Base-by-base conservation (phyloP, 2,888 invertebrate genomes). In the Apamea monoglypha region DNA sequence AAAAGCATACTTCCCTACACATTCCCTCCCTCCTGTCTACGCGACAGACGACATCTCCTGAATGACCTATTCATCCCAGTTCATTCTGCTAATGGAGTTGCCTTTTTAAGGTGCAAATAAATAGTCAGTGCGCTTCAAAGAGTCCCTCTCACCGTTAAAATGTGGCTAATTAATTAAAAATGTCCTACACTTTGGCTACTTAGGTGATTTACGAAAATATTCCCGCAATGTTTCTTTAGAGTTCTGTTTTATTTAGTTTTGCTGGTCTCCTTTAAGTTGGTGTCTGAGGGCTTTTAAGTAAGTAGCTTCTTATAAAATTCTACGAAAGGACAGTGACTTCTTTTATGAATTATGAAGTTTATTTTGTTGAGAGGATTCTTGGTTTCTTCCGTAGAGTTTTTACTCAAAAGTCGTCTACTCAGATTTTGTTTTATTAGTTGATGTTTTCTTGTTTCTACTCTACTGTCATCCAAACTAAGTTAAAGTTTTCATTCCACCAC, bases 61-160 rank as follows among this genome's bases (percentile, higher is more conserved):
- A 96, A 96, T 95, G 94, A 94, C 94, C 95, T 92, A 94, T 96
- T 96, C 96, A 95, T 93, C 90, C 92, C 90, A 92, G 93, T 92
- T 96, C 96, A 96, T 96, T 96, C 93, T 92, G 88, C 95, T 96
- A 96, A 96, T 96, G 96, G 96, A 95, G 94, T 94, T 94, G 95
- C 95, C 95, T 95, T 95, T 95, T 95, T 91, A 93, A 94, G 93
- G 94, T 95, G 93, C 92, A 93, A 94, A 94, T 95, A 95, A 95
- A 95, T 94, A 95, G 92, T 94, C 90, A 89, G 87, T 87, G 86
- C 87, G 84, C 79, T 87, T 91, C 92, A 92, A 93, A 94, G 92
- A 90, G 88, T 81, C 85, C 90, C 87, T 66, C 69, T 66, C n/a
- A 79, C 87, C 84, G 85, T 87, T 88, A 86, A 93, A 93, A 91